Evolutionary conservation across 2,797 vertebrate species (phyloP).

Genomic region (Odontamblyopus rebecca): DNA sequence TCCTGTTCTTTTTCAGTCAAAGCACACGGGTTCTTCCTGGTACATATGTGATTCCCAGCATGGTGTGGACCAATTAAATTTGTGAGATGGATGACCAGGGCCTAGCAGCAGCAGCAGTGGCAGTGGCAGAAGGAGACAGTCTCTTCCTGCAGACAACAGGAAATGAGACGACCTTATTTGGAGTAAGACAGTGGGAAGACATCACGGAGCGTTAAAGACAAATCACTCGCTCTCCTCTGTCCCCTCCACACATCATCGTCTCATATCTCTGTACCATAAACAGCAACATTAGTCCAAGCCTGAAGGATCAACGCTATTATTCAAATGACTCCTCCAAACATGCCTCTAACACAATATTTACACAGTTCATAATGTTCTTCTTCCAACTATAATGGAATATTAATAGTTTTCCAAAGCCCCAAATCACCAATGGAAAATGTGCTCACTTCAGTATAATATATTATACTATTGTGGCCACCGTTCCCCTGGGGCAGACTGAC

Average conservation of each 20-base stretch:
- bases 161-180: slow-evolving; percentile 81
- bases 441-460: not conserved
- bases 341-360: slow-evolving; percentile 41
- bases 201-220: slow-evolving; percentile 72
- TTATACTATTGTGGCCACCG: too few species aligned
- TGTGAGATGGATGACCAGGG: slow-evolving; percentile 77
- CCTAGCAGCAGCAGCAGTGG: slow-evolving; percentile 45
- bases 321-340: slow-evolving; percentile 2
- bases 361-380: slow-evolving; percentile 13
- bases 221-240: slow-evolving; percentile 67
- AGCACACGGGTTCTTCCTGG: slow-evolving; percentile 7
- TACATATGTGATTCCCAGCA: slow-evolving; percentile 47
- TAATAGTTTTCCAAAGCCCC: not conserved
- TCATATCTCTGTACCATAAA: slow-evolving; percentile 49
- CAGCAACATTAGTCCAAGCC: slow-evolving; percentile 20
- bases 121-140: slow-evolving; percentile 60
- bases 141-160: slow-evolving; percentile 82
- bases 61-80: slow-evolving; percentile 79
- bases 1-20: slow-evolving; percentile 39
- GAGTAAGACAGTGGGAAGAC: slow-evolving; percentile 72
- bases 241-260: slow-evolving; percentile 43
- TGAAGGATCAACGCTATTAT: not conserved
- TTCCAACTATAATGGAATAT: slow-evolving; percentile 17
- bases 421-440: not conserved
- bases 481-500: too few species aligned